phyloP scores from a whole-genome alignment of 2,113 vertebrate genomes.

The Australoheros scitulus region DNA sequence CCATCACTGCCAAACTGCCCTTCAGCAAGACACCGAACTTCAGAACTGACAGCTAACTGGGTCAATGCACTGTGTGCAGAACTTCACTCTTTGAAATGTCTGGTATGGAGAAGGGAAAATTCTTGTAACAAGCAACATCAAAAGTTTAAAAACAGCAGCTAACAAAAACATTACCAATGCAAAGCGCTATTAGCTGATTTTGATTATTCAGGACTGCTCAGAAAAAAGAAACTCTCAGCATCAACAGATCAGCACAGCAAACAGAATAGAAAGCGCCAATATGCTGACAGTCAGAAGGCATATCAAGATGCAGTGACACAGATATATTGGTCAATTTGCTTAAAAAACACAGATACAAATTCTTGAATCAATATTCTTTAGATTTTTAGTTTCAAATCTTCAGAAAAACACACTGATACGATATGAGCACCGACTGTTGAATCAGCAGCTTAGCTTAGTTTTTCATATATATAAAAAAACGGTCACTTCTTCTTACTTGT shows the following conservation, averaged over 20 bases:
- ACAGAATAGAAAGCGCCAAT: background rate
- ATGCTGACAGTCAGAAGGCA: background rate
- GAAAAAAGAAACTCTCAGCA: background rate
- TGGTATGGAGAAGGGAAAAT: background rate
- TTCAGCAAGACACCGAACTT: constrained; percentile 43
- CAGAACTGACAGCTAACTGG: constrained; percentile 44
- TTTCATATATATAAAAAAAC: too few species aligned
- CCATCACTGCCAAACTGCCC: constrained; percentile 36
- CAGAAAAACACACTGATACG: background rate
- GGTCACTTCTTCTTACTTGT: background rate
- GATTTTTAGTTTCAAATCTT: background rate
- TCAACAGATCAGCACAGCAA: background rate
- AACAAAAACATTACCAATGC: background rate
- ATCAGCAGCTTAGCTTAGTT: too few species aligned
- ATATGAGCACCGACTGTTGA: background rate
- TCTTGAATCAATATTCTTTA: background rate
- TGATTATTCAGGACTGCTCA: background rate
- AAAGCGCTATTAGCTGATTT: background rate
- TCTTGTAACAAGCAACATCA: background rate
- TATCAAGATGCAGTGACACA: background rate
- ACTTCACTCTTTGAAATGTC: background rate
- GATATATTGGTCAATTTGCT: background rate
- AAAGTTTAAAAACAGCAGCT: background rate
- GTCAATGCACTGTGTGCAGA: constrained; percentile 20
- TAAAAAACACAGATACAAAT: background rate